Conservation (phyloP, 2,113 vertebrate species). For the Hydropotes inermis region DNA sequence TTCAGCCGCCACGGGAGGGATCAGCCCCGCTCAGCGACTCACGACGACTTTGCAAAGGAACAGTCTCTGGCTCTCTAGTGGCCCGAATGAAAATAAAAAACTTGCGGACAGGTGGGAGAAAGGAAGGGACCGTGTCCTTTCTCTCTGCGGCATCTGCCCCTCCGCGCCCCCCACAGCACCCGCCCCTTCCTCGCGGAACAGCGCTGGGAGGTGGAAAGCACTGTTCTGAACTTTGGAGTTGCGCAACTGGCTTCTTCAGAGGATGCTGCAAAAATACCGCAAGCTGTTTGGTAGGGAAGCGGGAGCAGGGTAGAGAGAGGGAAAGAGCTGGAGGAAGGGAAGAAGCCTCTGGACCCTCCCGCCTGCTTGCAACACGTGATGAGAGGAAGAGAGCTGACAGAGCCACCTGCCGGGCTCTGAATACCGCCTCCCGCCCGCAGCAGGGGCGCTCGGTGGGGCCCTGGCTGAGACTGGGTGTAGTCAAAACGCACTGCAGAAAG, state of each 20-base stretch:
- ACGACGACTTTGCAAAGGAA: neutral
- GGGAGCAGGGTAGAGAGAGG: neutral
- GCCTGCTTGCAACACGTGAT: neutral
- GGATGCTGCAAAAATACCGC: conserved; percentile 5
- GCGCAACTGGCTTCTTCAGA: conserved; percentile 34
- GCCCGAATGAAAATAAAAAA: neutral
- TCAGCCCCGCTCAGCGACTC: neutral
- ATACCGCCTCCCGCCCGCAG: neutral
- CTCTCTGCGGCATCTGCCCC: neutral
- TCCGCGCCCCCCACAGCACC: accelerated
- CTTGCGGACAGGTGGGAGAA: neutral
- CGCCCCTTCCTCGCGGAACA: neutral
- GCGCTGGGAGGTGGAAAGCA: neutral
- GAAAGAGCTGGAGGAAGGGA: neutral
- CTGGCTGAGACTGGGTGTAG: neutral
- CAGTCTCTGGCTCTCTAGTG: neutral
- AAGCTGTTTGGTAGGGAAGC: neutral
- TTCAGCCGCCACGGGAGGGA: neutral
- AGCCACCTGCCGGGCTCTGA: neutral
- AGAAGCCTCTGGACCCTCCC: neutral
- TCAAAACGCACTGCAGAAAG: neutral
- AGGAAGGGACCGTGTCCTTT: neutral
- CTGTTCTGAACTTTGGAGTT: neutral
- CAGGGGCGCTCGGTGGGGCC: neutral
- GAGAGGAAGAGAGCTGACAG: neutral